These are phyloP conservation scores for Polydesmus complanatus DNA, from an alignment of 2,888 invertebrate species.

Conservation along the genomic window DNA sequence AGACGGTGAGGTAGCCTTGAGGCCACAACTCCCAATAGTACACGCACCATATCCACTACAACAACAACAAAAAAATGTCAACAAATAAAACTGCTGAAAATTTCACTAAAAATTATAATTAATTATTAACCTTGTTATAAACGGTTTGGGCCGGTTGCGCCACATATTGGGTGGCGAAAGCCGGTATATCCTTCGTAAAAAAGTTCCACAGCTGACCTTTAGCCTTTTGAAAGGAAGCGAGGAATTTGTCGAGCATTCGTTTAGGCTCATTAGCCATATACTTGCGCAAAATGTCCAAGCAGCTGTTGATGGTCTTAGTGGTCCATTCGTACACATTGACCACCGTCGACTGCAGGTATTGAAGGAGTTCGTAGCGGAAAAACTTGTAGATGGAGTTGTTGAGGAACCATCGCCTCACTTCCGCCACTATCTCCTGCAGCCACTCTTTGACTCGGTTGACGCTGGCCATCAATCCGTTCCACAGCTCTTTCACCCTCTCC, in stretches of 20 bases:
- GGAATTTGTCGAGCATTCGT: constrained; percentile 6
- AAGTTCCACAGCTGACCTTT: constrained; percentile 5
- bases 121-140: background rate
- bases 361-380: background rate
- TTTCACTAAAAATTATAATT: no score
- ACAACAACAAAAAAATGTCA: background rate
- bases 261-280: constrained; percentile 7
- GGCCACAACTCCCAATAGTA: constrained; percentile 13
- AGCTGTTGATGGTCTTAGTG: background rate
- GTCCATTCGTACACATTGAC: background rate
- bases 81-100: background rate
- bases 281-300: background rate
- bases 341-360: background rate
- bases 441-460: background rate
- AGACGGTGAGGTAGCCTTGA: constrained; percentile 1
- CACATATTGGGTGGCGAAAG: background rate
- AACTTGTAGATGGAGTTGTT: constrained; percentile 8
- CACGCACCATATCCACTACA: constrained; percentile 13
- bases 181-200: background rate
- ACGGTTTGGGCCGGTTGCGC: background rate
- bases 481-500: constrained; percentile 4
- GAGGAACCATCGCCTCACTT: background rate
- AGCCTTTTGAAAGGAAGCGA: background rate
- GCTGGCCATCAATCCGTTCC: background rate
- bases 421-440: background rate